These are phyloP conservation scores for Danio tinwini DNA, from an alignment of 2,797 vertebrate genomes.

Conservation along the genomic window DNA sequence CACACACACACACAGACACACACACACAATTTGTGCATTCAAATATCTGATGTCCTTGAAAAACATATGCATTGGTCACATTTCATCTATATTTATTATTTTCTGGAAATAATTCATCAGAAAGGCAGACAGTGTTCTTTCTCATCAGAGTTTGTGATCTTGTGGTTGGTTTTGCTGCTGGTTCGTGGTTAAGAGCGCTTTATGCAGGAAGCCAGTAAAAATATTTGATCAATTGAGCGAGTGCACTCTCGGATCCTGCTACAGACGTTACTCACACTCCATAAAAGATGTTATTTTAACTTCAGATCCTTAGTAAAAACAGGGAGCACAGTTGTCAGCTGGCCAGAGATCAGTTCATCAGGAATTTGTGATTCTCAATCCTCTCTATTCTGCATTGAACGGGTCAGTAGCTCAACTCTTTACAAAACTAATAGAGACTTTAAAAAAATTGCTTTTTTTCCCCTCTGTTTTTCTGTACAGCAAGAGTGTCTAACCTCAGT, in stretches of 20 bases:
- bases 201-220: not conserved
- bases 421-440: not conserved
- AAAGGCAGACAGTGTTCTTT: not conserved
- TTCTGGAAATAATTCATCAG: not conserved
- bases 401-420: not conserved
- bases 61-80: not conserved
- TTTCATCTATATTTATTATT: not conserved
- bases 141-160: slow-evolving; percentile 1
- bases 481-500: too few relatives aligned
- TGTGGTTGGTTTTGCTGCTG: not conserved
- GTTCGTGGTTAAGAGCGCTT: not conserved
- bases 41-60: not conserved
- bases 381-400: not conserved
- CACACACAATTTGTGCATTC: too few relatives aligned
- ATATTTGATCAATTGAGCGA: slow-evolving; percentile 16
- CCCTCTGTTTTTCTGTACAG: too few relatives aligned
- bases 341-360: not conserved
- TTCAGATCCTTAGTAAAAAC: slow-evolving; percentile 3
- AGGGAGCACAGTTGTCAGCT: not conserved
- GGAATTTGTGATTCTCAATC: not conserved
- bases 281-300: slow-evolving; percentile 37
- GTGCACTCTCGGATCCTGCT: not conserved
- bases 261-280: slow-evolving; percentile 17
- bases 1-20: too few relatives aligned
- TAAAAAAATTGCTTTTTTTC: not conserved